Evolutionary conservation across 2,113 vertebrate species (phyloP), one percentile per base, ranked within the genome.

Genomic region (Lophura nycthemera): DNA sequence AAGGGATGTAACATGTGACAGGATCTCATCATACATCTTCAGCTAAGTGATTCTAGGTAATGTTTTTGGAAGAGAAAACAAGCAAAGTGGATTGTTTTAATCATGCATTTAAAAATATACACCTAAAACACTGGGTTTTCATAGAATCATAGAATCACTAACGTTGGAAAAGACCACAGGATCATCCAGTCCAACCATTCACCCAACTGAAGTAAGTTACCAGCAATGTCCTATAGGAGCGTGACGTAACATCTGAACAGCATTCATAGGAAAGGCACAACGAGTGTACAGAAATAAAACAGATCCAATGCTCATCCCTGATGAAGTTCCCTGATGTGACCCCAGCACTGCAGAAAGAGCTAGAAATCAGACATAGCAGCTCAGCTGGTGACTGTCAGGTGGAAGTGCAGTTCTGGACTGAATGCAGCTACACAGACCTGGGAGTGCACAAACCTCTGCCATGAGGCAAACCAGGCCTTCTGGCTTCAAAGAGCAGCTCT

Each of bases 381-480:
- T 79, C 67, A 75, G 43, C 63, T 60, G 20, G 40, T 2, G 1
- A 60, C 40, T 57, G 21, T 10, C 20, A 40, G 29, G 4, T n/a
- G n/a, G 17, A 64, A 75, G 71, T 0, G 0, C 19, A 10, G 1
- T 38, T 38, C 40, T 47, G 64, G 42, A 18, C 48, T 0, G 2
- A 64, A 43, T 4, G 27, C 4, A 10, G 11, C 50, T 64, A 48
- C 8, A 18, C 2, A 12, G 38, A 12, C 50, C 43, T 29, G 19
- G 38, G 16, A 42, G 48, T 71, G 67, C 40, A 40, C 0, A 1
- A 81, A 34, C 17, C 43, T 82, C 70, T 76, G 32, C 36, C 59
- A 47, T 0, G 0, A 10, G 0, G 0, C 36, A n/a, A 8, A 59
- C 25, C 36, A 67, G 21, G 75, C 10, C 32, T 72, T 32, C 38